Evolutionary conservation across 2,797 vertebrate species (phyloP).

Genomic region (Hipposideros larvatus): DNA sequence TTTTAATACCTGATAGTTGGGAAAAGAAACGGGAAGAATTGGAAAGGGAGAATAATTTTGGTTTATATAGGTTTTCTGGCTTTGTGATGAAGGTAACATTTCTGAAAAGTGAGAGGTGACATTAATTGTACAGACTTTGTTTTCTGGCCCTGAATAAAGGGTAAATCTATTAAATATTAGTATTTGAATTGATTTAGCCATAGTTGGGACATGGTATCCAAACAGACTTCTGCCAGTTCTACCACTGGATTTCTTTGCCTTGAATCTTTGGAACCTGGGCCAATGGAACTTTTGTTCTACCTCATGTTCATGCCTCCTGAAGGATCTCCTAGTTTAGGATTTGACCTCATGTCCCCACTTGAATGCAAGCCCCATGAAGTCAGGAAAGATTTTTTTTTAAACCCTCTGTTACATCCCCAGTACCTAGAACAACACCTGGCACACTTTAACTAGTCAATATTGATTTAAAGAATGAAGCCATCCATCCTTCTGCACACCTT

Average conservation of each 20-base stretch:
- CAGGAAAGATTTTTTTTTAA: not conserved
- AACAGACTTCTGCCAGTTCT: slow-evolving; percentile 40
- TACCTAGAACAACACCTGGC: not conserved
- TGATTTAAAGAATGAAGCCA: slow-evolving; percentile 15
- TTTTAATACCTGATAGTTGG: not conserved
- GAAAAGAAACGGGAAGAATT: slow-evolving; percentile 27
- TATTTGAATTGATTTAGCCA: not conserved
- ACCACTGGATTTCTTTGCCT: not conserved
- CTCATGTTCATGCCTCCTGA: not conserved
- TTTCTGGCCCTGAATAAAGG: not conserved
- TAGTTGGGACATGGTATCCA: not conserved
- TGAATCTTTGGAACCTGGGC: not conserved
- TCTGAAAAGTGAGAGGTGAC: slow-evolving; percentile 10
- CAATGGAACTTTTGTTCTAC: not conserved
- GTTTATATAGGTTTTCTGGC: not conserved
- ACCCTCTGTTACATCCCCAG: not conserved
- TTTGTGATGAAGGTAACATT: slow-evolving; percentile 34
- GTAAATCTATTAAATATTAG: slow-evolving; percentile 14
- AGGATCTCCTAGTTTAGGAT: not conserved
- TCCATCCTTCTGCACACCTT: not conserved
- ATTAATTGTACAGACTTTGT: not conserved
- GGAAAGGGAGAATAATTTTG: not conserved
- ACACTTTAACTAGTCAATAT: not conserved
- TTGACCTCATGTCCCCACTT: not conserved
- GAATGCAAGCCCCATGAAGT: not conserved